Evolutionary conservation across 2,113 vertebrate genomes (phyloP), one percentile per base, ranked within the genome.

Genomic region (Dolichotis patagonum): DNA sequence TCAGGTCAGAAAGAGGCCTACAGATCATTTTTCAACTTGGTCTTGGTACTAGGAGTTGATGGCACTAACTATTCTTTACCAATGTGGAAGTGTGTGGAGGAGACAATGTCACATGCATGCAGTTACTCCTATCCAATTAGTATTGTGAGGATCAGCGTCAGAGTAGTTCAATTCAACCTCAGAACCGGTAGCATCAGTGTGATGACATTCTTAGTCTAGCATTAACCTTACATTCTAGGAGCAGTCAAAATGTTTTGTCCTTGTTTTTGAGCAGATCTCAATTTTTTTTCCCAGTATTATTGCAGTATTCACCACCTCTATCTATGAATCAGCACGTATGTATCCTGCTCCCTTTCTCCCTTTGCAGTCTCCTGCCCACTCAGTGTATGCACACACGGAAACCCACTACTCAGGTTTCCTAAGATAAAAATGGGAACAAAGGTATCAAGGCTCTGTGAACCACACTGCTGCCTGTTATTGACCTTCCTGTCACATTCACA

Each of bases 311-410:
- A n/a, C 49, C 46, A 26, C 0, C 0, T 30, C 32, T n/a, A 60
- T 54, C 58, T 89, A n/a, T 67, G 35, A 83, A 26, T 67, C 52
- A 24, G 1, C 6, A 32, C 6, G 30, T 17, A 22, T 1, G 24
- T 19, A 5, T 0, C 2, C 24, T 17, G 0, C 4, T 90, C 19
- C 0, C 56, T 14, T 6, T 85, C 22, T 90, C 24, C 12, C 22
- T 35, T 41, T 11, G 67, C 11, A 80, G 0, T n/a, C 6, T 17
- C 52, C 41, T 46, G 13, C 32, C 26, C 26, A 52, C 19, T 62
- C 49, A 43, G 2, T 5, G 41, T 56, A 1, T 3, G 78, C 28
- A 22, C 28, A 43, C 35, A 54, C 26, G 11, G 32, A 52, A 38
- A 35, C n/a, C 69, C 19, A 12, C 19, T 35, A 1, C 11, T n/a